Evolutionary conservation across 1,140 invertebrate species (phyloP).

Genomic region (Bombus sibiricus): DNA sequence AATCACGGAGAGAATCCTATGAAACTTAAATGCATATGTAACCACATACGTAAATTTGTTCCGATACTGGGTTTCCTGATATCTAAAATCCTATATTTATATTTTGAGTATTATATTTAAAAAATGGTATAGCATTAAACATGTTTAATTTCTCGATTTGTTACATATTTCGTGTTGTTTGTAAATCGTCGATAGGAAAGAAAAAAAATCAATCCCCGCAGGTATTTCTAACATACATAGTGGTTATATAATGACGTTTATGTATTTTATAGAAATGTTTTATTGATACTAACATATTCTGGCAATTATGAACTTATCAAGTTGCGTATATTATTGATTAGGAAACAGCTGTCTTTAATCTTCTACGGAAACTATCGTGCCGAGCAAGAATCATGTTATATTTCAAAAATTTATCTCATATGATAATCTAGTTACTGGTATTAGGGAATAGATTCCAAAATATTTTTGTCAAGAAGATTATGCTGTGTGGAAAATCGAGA

Average conservation of each 20-base stretch:
- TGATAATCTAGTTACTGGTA: constrained; percentile 18
- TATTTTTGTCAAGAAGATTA: constrained; percentile 6
- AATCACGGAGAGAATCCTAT: not conserved
- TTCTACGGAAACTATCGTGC: not conserved
- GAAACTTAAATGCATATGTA: not conserved
- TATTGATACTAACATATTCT: not conserved
- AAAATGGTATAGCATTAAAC: not conserved
- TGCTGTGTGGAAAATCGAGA: not conserved
- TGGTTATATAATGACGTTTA: constrained; percentile 19
- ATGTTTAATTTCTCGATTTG: not conserved
- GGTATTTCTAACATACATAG: not conserved
- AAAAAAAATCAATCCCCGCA: not conserved
- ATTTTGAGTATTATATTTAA: not conserved
- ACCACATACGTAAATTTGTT: not conserved
- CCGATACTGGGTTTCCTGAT: not conserved
- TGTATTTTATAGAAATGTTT: constrained; percentile 17
- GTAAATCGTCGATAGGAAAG: not conserved
- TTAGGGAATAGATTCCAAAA: constrained; percentile 4
- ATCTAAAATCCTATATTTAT: not conserved
- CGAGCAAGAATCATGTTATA: constrained; percentile 12
- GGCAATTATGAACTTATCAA: constrained; percentile 12
- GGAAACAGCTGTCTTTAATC: not conserved
- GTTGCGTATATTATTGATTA: not conserved
- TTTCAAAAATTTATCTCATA: constrained; percentile 18
- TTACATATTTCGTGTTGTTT: not conserved